Evolutionary conservation across 2,113 vertebrate species (phyloP).

Genomic region (Hylia prasina): DNA sequence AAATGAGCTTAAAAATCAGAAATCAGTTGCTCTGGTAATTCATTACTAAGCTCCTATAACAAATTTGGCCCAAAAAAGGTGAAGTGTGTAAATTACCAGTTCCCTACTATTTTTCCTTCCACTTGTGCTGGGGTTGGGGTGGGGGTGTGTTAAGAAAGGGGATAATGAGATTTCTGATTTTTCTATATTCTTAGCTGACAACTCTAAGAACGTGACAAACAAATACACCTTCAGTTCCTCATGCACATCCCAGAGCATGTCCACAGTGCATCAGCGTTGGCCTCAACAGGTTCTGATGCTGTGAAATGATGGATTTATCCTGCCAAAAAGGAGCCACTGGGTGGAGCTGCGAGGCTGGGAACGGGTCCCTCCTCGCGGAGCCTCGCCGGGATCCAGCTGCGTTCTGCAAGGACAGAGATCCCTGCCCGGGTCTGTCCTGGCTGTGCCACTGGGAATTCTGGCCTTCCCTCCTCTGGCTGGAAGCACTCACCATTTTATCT

Average conservation of each 20-base stretch:
- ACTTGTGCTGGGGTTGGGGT: not conserved
- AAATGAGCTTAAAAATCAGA: not conserved
- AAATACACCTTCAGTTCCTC: not conserved
- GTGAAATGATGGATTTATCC: not conserved
- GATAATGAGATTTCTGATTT: not conserved
- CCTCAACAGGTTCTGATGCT: not conserved
- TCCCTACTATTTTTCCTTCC: not conserved
- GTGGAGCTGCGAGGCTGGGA: constrained; percentile 48
- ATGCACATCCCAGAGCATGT: accelerated
- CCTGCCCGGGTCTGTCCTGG: not conserved
- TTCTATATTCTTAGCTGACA: not conserved
- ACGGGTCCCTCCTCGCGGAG: not conserved
- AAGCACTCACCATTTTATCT: not conserved
- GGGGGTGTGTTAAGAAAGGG: not conserved
- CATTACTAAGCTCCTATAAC: not conserved
- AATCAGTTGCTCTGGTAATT: not conserved
- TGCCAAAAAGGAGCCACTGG: constrained; percentile 13
- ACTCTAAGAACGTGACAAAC: not conserved
- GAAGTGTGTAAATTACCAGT: not conserved
- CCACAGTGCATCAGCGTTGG: accelerated
- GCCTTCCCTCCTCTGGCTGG: not conserved
- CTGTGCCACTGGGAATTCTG: not conserved
- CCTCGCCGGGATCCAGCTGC: not conserved
- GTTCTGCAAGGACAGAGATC: not conserved
- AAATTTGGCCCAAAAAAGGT: not conserved